phyloP scores from a whole-genome alignment of 2,888 invertebrate species.

The Aricia artaxerxes region DNA sequence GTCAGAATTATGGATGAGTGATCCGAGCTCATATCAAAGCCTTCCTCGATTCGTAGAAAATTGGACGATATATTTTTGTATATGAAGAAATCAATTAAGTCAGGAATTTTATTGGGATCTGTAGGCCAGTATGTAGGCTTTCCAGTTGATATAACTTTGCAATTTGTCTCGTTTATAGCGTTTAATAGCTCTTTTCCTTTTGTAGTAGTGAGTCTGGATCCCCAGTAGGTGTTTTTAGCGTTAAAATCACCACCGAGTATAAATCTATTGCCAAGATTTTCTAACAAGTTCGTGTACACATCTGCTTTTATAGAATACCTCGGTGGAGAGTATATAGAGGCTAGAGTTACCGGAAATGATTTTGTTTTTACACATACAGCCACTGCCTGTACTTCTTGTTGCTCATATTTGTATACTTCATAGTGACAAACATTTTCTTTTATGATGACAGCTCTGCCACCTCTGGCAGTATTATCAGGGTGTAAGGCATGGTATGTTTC shows the following conservation, averaged over 20 bases:
- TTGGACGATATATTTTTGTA: not conserved
- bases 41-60: not conserved
- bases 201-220: not conserved
- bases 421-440: not conserved
- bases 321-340: not conserved
- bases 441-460: not conserved
- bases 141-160: not conserved
- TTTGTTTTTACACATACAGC: conserved; percentile 6
- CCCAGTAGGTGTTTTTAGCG: not conserved
- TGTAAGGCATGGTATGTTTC: not conserved
- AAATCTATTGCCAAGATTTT: not conserved
- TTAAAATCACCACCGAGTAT: conserved; percentile 2
- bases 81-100: too few relatives aligned
- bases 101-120: too few relatives aligned
- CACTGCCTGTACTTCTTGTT: conserved; percentile 13
- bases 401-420: conserved; percentile 7
- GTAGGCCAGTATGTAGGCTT: too few relatives aligned
- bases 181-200: not conserved
- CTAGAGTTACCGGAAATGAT: not conserved
- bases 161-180: not conserved
- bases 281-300: not conserved
- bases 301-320: not conserved
- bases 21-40: not conserved
- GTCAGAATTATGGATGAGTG: not conserved
- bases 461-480: not conserved